Evolutionary conservation across 2,113 vertebrate genomes (phyloP), one percentile per base, ranked within the genome.

Genomic region (Charadrius vociferus): DNA sequence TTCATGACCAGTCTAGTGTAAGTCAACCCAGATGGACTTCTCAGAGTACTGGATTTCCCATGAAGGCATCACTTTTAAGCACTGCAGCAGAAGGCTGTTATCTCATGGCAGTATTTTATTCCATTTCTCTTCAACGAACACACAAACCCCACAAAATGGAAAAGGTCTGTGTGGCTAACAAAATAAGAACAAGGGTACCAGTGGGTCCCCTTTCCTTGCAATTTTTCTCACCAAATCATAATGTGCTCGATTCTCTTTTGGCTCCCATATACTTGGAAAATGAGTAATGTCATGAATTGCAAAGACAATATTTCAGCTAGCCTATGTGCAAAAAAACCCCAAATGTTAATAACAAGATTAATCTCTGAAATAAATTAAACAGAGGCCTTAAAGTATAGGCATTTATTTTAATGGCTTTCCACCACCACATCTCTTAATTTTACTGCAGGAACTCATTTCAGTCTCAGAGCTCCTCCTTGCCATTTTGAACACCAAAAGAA

Each of bases 381-480:
- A 49, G 58, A 85, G 50, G 23, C 53, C 53, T 61, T 74, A 43
- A 43, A 41, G 13, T 19, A 75, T 12, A 22, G 58, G 47, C 2
- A 1, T 36, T 89, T 59, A n/a, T 36, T 59, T 65, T 34, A 49
- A 47, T 7, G 14, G 39, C 29, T 15, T 75, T 20, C 14, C 47
- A 89, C 47, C 8, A 61, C n/a, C 43, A 45, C 0, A 0, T 24
- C 2, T 2, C 37, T 41, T 47, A 36, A 56, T 52, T 85, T 53
- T 30, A 81, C 32, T 3, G 2, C 27, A 47, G 23, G 55, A 65
- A 59, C 65, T 45, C 2, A 56, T 22, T 70, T 24, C 45, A 66
- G 16, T 32, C 49, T 29, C 62, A 55, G 37, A 53, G 61, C 13
- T 22, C 39, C n/a, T 79, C 53, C n/a, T 65, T 32, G 66, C 8